Base-by-base conservation (phyloP, 1,140 invertebrate species). In the Papilio aristodemus region DNA sequence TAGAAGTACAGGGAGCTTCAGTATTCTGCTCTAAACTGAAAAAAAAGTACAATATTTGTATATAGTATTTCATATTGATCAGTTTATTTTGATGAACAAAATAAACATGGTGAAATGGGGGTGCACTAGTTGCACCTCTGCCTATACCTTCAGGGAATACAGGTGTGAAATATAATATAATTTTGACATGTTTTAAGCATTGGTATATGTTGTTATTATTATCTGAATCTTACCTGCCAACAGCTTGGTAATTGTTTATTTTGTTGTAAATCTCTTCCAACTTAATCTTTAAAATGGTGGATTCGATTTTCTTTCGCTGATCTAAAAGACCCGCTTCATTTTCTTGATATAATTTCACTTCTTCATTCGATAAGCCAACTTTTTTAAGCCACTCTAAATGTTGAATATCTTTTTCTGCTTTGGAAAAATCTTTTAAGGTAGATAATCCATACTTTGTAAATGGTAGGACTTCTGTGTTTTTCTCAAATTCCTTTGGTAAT, bases 371-470 rank as follows among this genome's bases (percentile, higher is more conserved):
- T 11, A 91, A 71, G n/a, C 85, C 89, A 39, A 84, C 78, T 70
- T 84, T 86, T 68, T 87, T 90, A 46, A 91, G 70, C 75, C 77
- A 84, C 72, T 90, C 87, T 27, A 85, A 73, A 71, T 85, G 74
- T n/a, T 85, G 78, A 6, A 86, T 59, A 58, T 88, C 79, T 67
- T 81, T 76, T 71, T 91, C 86, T 1, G 79, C 78, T 50, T 82
- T 80, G 25, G 77, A 72, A 59, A 86, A 88, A 57, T 90, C 86
- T 70, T 85, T 70, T 22, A 85, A 72, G 10, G 81, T 79, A 3
- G 87, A 85, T 62, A 91, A 57, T 14, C 89, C 89, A 81, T 85
- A 89, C 70, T 84, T 89, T 8, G 79, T 81, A 57, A 91, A 85
- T 9, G 89, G 89, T 63, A 91, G 80, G 25, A 90, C 85, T 74